A percentile compares a stretch with the other conserved stretches of the same genome.
Conservation (phyloP, 2,888 invertebrate genomes). For the Xylota sylvarum region DNA sequence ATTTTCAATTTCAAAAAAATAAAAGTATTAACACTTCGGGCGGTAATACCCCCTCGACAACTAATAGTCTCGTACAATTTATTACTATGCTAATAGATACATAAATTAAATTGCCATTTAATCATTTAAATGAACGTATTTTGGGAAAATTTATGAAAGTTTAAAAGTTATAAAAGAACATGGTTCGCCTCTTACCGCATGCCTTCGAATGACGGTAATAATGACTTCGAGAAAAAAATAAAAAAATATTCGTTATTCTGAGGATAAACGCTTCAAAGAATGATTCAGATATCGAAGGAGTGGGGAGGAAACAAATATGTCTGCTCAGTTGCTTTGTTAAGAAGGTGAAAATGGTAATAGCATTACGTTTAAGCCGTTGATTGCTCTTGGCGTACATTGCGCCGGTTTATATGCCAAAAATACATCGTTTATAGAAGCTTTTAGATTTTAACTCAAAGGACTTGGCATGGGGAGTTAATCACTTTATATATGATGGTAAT, state of each 20-base stretch:
- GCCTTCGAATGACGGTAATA: slow-evolving; percentile 27
- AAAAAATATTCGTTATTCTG: slow-evolving; percentile 6
- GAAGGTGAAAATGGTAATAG: slow-evolving; percentile 53
- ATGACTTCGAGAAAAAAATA: slow-evolving; percentile 28
- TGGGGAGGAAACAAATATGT: slow-evolving; percentile 17
- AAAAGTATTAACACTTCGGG: slow-evolving; percentile 16
- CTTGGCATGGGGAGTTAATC: background rate
- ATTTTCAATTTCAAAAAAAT: slow-evolving; percentile 35
- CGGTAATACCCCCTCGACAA: slow-evolving; percentile 18
- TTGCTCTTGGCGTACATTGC: slow-evolving; percentile 10
- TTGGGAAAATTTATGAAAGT: slow-evolving; percentile 62
- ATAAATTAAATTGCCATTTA: slow-evolving; percentile 69
- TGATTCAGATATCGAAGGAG: slow-evolving; percentile 6
- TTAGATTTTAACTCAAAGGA: background rate
- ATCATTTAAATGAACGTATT: slow-evolving; percentile 72
- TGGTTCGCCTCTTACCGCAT: slow-evolving; percentile 39
- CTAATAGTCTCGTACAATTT: slow-evolving; percentile 44
- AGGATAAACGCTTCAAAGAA: slow-evolving; percentile 24
- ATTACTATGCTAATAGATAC: slow-evolving; percentile 65
- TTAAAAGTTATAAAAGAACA: slow-evolving; percentile 59
- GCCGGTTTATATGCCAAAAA: background rate
- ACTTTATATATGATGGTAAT: slow-evolving; percentile 25
- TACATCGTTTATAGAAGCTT: background rate
- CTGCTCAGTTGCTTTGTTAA: slow-evolving; percentile 1
- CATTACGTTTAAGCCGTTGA: slow-evolving; percentile 52